A percentile compares a stretch with the other conserved stretches of the same genome.
Conservation (phyloP, 1,140 invertebrate genomes). For the Megalopta genalis region DNA sequence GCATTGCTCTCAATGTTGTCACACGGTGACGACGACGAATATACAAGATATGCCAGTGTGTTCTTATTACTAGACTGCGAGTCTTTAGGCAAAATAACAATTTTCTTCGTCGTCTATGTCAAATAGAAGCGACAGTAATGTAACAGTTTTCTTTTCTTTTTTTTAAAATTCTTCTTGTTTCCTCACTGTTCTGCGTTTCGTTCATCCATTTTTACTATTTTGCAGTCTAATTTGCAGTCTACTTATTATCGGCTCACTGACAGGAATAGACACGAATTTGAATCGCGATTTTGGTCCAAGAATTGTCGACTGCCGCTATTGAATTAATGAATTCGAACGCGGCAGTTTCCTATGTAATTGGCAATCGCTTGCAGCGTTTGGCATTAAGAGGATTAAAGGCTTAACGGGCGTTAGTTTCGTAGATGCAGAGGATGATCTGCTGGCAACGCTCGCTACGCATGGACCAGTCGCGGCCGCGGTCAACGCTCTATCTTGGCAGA, state of each 20-base stretch:
- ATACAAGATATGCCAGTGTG: neutral
- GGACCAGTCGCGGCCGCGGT: constrained; percentile 90
- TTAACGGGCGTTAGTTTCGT: constrained; percentile 81
- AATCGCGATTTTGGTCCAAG: neutral
- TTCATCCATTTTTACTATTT: no score
- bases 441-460: constrained; percentile 83
- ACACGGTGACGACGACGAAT: neutral
- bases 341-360: neutral
- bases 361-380: neutral
- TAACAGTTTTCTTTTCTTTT: no score
- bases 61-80: neutral
- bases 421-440: constrained; percentile 84
- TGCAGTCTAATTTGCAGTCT: no score
- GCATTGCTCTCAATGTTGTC: neutral
- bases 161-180: no score
- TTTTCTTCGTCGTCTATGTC: no score
- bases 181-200: no score
- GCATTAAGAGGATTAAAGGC: constrained; percentile 40
- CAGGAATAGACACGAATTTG: neutral
- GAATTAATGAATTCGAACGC: neutral
- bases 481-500: constrained; percentile 92
- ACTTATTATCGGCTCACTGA: no score
- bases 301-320: no score
- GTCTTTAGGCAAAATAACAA: no score
- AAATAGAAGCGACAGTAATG: no score